A percentile compares a stretch with the other conserved stretches of the same genome.
These are phyloP conservation scores for Osmerus mordax DNA, from an alignment of 2,113 vertebrate genomes.

Conservation along the genomic window DNA sequence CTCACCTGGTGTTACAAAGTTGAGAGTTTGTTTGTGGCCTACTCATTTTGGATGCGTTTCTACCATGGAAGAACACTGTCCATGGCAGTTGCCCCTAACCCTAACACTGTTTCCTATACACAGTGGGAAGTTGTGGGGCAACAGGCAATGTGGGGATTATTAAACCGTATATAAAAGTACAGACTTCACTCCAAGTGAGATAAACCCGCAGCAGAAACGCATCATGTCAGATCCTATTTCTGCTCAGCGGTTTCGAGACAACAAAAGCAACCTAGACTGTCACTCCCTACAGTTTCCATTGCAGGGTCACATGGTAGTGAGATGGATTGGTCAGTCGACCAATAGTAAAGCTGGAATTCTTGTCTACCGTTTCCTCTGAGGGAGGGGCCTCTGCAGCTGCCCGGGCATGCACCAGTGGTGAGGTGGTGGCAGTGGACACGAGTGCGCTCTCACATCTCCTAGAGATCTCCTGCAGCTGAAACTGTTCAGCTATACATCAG, in stretches of 20 bases:
- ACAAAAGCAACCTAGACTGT: constrained; percentile 9
- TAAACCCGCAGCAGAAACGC: constrained; percentile 27
- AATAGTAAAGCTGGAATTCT: constrained; percentile 14
- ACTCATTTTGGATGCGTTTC: constrained; percentile 4
- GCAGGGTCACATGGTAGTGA: constrained; percentile 32
- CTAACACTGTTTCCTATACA: neutral
- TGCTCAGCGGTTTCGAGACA: constrained; percentile 18
- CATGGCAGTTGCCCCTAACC: constrained; percentile 1
- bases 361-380: constrained; percentile 22
- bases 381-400: constrained; percentile 6
- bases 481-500: too few relatives aligned
- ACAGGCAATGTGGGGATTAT: neutral
- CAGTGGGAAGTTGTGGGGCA: neutral
- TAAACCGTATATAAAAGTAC: too few relatives aligned
- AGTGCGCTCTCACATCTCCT: too few relatives aligned
- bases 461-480: neutral
- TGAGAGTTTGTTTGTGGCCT: neutral
- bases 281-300: constrained; percentile 21
- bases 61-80: neutral
- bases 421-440: neutral
- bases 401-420: constrained; percentile 24
- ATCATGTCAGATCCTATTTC: constrained; percentile 40
- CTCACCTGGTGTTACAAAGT: neutral
- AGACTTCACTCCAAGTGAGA: constrained; percentile 11
- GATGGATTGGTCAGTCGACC: constrained; percentile 21